Evolutionary conservation across 2,888 invertebrate genomes (phyloP).

Genomic region (Agrochola macilenta): DNA sequence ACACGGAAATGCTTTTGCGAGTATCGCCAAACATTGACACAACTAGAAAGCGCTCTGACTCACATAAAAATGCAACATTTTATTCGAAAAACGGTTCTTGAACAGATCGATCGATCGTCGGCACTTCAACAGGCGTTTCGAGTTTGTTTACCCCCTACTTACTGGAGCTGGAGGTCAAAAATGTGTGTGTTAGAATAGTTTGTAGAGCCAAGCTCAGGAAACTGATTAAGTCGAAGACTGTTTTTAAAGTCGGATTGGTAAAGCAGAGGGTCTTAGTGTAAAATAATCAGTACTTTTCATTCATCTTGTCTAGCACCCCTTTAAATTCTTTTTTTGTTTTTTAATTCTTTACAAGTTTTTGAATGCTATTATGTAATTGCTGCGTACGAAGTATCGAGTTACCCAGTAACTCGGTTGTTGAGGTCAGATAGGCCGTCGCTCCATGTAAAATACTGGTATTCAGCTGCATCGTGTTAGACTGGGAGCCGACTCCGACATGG

Average conservation of each 20-base stretch:
- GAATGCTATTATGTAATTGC: neutral
- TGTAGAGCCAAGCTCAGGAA: slow-evolving; percentile 25
- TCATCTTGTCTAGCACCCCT: neutral
- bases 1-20: slow-evolving; percentile 60
- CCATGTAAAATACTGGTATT: neutral
- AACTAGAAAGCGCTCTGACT: slow-evolving; percentile 48
- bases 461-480: neutral
- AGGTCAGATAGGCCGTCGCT: neutral
- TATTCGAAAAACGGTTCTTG: slow-evolving; percentile 32
- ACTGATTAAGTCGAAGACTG: slow-evolving; percentile 52
- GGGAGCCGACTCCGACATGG: neutral
- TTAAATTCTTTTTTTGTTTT: neutral
- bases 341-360: neutral
- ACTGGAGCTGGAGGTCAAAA: slow-evolving; percentile 53
- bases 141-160: slow-evolving; percentile 48
- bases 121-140: slow-evolving; percentile 48
- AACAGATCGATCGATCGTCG: slow-evolving; percentile 49
- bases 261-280: neutral
- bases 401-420: neutral
- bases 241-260: slow-evolving; percentile 16
- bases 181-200: slow-evolving; percentile 53
- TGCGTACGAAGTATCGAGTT: neutral
- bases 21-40: slow-evolving; percentile 61
- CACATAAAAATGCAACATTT: slow-evolving; percentile 66
- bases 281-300: neutral